Evolutionary conservation across 2,888 invertebrate genomes (phyloP).

Genomic region (Lacanobia oleracea): DNA sequence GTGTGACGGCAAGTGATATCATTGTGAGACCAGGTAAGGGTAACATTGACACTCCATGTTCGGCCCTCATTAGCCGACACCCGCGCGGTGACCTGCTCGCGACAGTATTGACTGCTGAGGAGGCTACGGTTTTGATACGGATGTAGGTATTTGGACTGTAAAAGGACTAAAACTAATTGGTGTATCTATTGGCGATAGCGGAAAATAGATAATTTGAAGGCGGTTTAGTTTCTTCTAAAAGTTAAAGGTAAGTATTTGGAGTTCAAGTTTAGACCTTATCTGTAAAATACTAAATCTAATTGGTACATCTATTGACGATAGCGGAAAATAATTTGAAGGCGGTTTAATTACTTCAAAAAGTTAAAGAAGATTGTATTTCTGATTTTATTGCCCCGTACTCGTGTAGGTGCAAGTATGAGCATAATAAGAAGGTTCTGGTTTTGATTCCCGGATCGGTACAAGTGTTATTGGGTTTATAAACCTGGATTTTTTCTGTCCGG

Average conservation of each 20-base stretch:
- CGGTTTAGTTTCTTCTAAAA: too few relatives aligned
- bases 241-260: conserved; percentile 3
- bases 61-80: conserved; percentile 41
- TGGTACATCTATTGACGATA: background rate
- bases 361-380: background rate
- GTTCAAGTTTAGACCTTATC: background rate
- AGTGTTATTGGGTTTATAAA: too few relatives aligned
- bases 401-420: too few relatives aligned
- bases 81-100: conserved; percentile 40
- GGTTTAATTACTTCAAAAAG: background rate
- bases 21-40: conserved; percentile 24
- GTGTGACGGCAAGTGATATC: conserved; percentile 31
- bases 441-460: too few relatives aligned
- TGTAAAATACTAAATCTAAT: conserved; percentile 3
- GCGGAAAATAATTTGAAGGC: background rate
- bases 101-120: background rate
- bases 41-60: conserved; percentile 52
- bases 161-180: too few relatives aligned
- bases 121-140: conserved; percentile 1
- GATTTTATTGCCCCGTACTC: background rate
- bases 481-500: too few relatives aligned
- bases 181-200: too few relatives aligned
- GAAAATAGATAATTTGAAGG: too few relatives aligned
- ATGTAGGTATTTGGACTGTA: conserved; percentile 9
- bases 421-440: too few relatives aligned